These are phyloP conservation scores for Silurus lanzhouensis DNA, from an alignment of 2,797 vertebrate species.

Conservation along the genomic window DNA sequence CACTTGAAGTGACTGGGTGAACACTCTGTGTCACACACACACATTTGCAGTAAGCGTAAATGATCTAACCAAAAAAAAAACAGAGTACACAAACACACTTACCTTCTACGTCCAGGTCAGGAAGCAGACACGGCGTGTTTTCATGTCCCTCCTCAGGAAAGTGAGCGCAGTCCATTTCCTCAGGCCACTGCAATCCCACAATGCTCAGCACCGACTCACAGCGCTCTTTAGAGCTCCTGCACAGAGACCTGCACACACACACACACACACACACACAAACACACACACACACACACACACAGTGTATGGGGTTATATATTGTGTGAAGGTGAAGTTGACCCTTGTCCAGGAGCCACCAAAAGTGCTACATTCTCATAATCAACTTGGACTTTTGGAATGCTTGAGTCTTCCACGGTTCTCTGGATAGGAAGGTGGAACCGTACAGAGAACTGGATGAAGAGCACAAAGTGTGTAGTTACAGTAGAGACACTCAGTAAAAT, in stretches of 20 bases:
- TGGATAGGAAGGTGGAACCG: not conserved
- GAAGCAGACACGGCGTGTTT: constrained; percentile 84
- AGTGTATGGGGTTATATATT: not conserved
- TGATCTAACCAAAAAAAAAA: constrained; percentile 12
- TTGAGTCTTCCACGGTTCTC: not conserved
- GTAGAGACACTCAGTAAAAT: no score
- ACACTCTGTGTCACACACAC: constrained; percentile 78
- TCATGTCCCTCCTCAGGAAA: constrained; percentile 85
- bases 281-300: constrained; percentile 6
- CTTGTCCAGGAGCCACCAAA: not conserved
- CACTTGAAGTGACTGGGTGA: constrained; percentile 96
- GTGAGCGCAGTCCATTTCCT: constrained; percentile 88
- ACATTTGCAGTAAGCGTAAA: not conserved
- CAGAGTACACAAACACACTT: constrained; percentile 23
- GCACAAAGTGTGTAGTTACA: no score
- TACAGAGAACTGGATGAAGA: not conserved
- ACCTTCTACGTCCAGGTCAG: constrained; percentile 86
- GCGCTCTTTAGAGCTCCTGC: constrained; percentile 83
- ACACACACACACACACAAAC: no score
- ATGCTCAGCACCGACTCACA: constrained; percentile 91
- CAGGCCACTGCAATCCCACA: constrained; percentile 93
- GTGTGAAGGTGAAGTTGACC: not conserved
- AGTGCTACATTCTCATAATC: not conserved
- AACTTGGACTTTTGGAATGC: not conserved
- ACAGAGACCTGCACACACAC: constrained; percentile 76